Conservation (phyloP, 2,888 invertebrate species). For the Halocaridina rubra region DNA sequence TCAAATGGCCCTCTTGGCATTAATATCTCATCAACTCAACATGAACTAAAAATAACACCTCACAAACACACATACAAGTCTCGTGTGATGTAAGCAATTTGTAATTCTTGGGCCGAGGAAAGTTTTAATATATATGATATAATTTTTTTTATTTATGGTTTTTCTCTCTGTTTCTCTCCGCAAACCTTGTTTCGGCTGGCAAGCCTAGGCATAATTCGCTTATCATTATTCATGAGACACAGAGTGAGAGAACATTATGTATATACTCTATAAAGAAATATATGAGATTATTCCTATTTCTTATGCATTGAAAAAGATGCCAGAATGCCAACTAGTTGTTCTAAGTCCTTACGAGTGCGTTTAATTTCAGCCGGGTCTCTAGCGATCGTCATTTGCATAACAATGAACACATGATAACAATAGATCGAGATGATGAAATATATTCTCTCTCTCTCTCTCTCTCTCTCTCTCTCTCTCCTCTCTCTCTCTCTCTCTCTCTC, state of each 20-base stretch:
- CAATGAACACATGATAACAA: constrained; percentile 30
- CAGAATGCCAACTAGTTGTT: background rate
- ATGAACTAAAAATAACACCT: too few relatives aligned
- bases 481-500: background rate
- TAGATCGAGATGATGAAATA: background rate
- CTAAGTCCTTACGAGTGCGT: background rate
- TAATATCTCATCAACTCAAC: too few relatives aligned
- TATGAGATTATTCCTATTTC: background rate
- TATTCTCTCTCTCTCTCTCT: background rate
- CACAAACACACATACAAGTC: too few relatives aligned
- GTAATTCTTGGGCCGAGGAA: too few relatives aligned
- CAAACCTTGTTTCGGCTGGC: background rate
- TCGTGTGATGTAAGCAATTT: too few relatives aligned
- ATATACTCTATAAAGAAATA: background rate
- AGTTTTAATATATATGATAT: too few relatives aligned
- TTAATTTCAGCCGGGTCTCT: constrained; percentile 6
- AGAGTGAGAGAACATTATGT: background rate
- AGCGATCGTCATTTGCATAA: constrained; percentile 21
- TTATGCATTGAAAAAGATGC: background rate
- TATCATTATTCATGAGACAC: background rate
- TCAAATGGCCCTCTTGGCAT: too few relatives aligned
- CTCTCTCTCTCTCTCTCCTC: background rate
- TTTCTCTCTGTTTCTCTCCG: background rate
- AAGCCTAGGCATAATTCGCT: background rate
- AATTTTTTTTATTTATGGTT: background rate